Conservation (phyloP, 2,797 vertebrate genomes). For the Gymnodraco acuticeps region DNA sequence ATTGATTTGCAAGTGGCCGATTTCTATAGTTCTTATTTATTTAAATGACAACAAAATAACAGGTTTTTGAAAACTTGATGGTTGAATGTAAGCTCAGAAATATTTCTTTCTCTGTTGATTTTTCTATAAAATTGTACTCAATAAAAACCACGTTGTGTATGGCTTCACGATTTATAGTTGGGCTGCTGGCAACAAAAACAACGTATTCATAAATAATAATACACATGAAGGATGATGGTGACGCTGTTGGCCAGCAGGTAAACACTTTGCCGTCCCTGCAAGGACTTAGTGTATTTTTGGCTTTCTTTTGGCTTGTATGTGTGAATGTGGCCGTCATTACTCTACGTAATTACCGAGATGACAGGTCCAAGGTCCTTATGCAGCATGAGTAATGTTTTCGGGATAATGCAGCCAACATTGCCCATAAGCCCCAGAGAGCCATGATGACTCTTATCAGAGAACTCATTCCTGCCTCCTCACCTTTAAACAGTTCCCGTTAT, state of each 20-base stretch:
- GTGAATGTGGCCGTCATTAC: conserved; percentile 36
- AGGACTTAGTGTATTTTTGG: conserved; percentile 4
- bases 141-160: neutral
- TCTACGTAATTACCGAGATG: conserved; percentile 60
- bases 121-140: too few species aligned
- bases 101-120: neutral
- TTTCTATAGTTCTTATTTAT: neutral
- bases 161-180: neutral
- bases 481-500: conserved; percentile 54
- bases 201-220: neutral
- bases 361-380: conserved; percentile 41
- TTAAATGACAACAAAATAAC: neutral
- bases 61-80: neutral
- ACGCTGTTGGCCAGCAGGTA: neutral
- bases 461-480: conserved; percentile 56
- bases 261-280: neutral
- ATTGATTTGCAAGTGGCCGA: neutral
- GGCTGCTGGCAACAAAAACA: neutral
- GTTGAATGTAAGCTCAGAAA: neutral
- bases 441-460: conserved; percentile 60
- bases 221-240: neutral
- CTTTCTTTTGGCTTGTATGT: neutral
- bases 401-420: conserved; percentile 22
- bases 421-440: conserved; percentile 38
- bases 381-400: conserved; percentile 54